Evolutionary conservation across 1,140 invertebrate genomes (phyloP), one percentile per base, ranked within the genome.

Genomic region (Lepidurus apus): DNA sequence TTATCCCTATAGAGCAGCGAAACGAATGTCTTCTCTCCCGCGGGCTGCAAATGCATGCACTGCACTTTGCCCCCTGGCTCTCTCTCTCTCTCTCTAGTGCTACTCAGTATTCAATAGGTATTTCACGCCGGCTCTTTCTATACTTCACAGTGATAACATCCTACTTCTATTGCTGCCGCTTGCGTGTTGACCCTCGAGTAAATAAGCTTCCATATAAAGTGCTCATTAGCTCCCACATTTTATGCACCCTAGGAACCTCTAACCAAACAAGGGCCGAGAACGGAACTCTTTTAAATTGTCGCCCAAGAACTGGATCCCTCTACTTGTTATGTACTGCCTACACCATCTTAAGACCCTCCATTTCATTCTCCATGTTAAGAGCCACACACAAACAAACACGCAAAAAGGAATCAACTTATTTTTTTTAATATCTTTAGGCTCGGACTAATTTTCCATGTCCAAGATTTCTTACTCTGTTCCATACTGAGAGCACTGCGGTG

Each of bases 181-280:
- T 65, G 53, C 53, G 53, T 65, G 53, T 65, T 65, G 53, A 65
- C 53, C 53, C 53, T 65, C 53, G 53, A 17, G 53, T 65, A 65
- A 65, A 65, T 65, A 65, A 65, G 53, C 53, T 65, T 65, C 53
- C 53, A 65, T 65, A 65, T 65, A 65, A 65, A 65, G 53, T 65
- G 53, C 53, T 65, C 53, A 65, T 65, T 65, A 65, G 53, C 13
- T 65, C 53, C 53, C 53, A 21, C 53, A 65, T 65, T 21, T 13
- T 65, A 65, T 65, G 53, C 53, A 65, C 53, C 53, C 53, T 65
- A n/a, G 53, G 17, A 65, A 65, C 53, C 21, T 21, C 53, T 65
- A 65, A 65, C 53, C 13, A 11, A 65, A 65, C 53, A 17, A 21
- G 53, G 13, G 53, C 13, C 53, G 53, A 17, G 53, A 65, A 65